These are phyloP conservation scores for Trematomus loennbergii DNA, from an alignment of 2,113 vertebrate genomes.

Conservation along the genomic window DNA sequence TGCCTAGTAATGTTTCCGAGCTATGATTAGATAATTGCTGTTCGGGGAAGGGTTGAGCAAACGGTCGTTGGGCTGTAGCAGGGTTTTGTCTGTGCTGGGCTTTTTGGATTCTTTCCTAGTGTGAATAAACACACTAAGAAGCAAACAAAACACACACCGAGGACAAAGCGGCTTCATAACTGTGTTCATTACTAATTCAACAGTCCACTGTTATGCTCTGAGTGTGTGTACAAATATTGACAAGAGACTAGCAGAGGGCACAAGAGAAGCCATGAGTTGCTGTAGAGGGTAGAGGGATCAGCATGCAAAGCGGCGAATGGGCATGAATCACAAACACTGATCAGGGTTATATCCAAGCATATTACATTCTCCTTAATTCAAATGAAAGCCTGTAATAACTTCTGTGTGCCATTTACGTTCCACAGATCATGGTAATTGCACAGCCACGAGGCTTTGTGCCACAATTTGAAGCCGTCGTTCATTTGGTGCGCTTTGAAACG, in stretches of 20 bases:
- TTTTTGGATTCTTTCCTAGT: not conserved
- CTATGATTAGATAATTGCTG: not conserved
- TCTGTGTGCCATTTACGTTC: not conserved
- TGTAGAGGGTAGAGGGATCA: not conserved
- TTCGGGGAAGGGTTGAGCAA: not conserved
- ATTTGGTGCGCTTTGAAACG: conserved; percentile 29
- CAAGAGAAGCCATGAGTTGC: conserved; percentile 2
- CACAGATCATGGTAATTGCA: conserved; percentile 10
- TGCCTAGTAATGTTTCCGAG: not conserved
- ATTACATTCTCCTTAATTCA: conserved; percentile 13
- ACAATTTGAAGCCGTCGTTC: conserved; percentile 17
- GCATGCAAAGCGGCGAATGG: conserved; percentile 11
- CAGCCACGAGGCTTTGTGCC: not conserved
- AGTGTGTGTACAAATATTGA: conserved; percentile 37
- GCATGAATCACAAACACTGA: not conserved
- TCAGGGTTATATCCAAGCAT: not conserved
- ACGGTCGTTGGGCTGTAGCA: not conserved
- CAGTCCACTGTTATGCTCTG: conserved; percentile 13
- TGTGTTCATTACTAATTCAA: conserved; percentile 53
- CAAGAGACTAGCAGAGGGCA: conserved; percentile 32
- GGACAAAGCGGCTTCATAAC: conserved; percentile 14
- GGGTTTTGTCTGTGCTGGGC: not conserved
- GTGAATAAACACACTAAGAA: not conserved
- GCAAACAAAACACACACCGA: not conserved
- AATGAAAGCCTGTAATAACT: conserved; percentile 26